Evolutionary conservation across 1,140 invertebrate species (phyloP), one percentile per base, ranked within the genome.

Genomic region (Olivierus martensii): DNA sequence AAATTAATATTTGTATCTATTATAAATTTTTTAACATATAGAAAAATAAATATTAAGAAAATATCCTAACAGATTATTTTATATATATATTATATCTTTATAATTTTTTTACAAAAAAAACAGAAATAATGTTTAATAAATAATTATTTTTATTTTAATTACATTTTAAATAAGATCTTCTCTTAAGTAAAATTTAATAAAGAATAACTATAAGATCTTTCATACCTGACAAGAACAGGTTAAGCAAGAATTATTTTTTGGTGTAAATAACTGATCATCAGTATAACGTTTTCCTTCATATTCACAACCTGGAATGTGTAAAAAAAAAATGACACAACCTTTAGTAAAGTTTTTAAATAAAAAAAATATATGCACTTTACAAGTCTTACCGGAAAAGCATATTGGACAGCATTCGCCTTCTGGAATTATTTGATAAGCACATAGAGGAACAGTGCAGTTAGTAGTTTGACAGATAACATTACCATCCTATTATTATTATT

Each of bases 171-270:
- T n/a, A n/a, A n/a, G n/a, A n/a, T n/a, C n/a, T n/a, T n/a, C n/a
- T n/a, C n/a, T n/a, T n/a, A n/a, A n/a, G n/a, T n/a, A n/a, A n/a
- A n/a, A n/a, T n/a, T n/a, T n/a, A n/a, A n/a, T n/a, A n/a, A n/a
- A 28, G 9, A 28, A 28, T 28, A 28, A 28, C 28, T 28, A 6
- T 28, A 22, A n/a, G n/a, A n/a, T n/a, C n/a, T 35, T 19, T n/a
- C 50, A 2, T 43, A 56, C 55, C 28, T 52, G 28, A 21, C 55
- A 56, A n/a, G 55, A 52, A 15, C 55, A 56, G 14, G 52, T 56
- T 3, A 59, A 19, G 51, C 45, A 55, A 36, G 49, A 46, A 42
- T 55, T 56, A 15, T 46, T 55, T 39, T 43, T 52, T n/a, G 49
- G 45, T 1, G 21, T 42, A 48, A 50, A 49, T 53, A 52, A n/a